phyloP scores from a whole-genome alignment of 2,797 vertebrate genomes.

The Chaetophractus vellerosus region DNA sequence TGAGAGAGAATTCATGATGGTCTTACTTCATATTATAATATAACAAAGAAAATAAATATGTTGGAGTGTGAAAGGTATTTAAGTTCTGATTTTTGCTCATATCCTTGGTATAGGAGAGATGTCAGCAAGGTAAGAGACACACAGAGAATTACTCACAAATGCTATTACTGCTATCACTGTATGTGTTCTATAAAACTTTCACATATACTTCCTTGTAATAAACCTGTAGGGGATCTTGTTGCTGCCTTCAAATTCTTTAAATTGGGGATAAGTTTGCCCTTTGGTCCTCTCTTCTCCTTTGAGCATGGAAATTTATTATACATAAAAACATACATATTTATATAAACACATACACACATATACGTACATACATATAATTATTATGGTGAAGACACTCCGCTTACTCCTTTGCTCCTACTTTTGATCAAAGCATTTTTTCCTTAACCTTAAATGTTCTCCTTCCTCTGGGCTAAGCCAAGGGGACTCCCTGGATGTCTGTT shows the following conservation, averaged over 20 bases:
- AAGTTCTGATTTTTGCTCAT: neutral
- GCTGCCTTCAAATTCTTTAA: neutral
- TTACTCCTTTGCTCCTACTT: slow-evolving; percentile 11
- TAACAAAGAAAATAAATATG: slow-evolving; percentile 11
- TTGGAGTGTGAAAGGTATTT: neutral
- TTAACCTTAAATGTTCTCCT: neutral
- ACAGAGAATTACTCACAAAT: neutral
- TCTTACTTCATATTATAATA: neutral
- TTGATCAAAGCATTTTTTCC: neutral
- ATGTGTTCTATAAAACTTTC: neutral
- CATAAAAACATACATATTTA: neutral
- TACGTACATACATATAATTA: neutral
- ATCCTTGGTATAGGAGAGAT: neutral
- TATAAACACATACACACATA: neutral
- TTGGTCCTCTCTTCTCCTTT: neutral
- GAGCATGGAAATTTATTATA: neutral
- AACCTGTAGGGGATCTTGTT: neutral
- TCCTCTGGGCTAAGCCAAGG: neutral
- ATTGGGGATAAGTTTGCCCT: neutral
- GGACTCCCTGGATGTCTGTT: neutral
- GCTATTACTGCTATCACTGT: neutral
- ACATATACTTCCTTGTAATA: neutral
- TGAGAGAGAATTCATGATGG: neutral
- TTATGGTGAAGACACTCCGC: neutral
- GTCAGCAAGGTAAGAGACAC: neutral